Base-by-base conservation (phyloP, 92 coral and sea anemone species). In the Pocillopora meandrina region DNA sequence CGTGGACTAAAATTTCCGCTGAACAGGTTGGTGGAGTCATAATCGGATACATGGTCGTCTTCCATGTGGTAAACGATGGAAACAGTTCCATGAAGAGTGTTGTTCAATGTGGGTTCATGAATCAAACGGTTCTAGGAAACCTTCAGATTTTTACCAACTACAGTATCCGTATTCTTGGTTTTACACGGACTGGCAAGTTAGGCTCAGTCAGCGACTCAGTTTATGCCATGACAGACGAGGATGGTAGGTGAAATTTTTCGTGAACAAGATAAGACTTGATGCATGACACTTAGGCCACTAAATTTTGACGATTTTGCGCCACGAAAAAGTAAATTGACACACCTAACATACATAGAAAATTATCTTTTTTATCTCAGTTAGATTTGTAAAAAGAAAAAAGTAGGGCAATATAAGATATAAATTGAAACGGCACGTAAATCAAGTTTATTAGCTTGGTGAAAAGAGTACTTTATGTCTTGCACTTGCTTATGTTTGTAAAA, bases 1-100 rank as follows among this genome's bases (percentile, higher is more conserved):
- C 64, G 10, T 95, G 98, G 98, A 33, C 61, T 9, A 84, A 82
- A 23, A 72, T 95, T n/a, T 92, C 95, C 33, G 47, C 42, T 0
- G 66, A 79, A 1, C 73, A 77, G 16, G 72, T 58, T 20, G 63
- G 62, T 79, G 98, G 95, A 65, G 61, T 31, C 7, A 77, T 91
- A 3, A 56, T 16, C 5, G 98, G 95, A 35, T 95, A 95, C 81
- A 61, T 58, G 17, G 71, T 90, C 0, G 2, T 71, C 1, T 84
- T 60, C 75, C 57, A 31, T 56, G 82, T 57, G 34, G 88, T 76
- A 31, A 36, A 65, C 5, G 69, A 57, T 47, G 82, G 82, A 18
- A 56, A 31, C 62, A 58, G 52, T 2, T 65, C 66, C 13, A 2
- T 19, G 9, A 12, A 34, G 31, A 56, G 57, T 65, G 49, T 36